A percentile compares a stretch with the other conserved stretches of the same genome.
Evolutionary conservation across 64 coral and sea anemone genomes (phyloP).

Genomic region (Anthopleura sola): DNA sequence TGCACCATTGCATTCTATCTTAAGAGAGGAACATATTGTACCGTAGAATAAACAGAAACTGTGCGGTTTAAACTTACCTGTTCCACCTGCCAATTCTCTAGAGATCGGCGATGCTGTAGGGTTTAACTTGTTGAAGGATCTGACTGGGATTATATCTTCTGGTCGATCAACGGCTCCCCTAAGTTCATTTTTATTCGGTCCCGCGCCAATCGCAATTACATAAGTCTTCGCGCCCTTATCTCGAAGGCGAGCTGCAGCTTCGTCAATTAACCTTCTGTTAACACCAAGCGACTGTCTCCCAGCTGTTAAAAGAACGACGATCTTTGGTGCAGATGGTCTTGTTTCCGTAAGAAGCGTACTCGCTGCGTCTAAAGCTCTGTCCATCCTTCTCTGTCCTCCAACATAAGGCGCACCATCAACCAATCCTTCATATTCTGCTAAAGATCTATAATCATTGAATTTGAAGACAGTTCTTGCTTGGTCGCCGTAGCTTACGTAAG

Average conservation of each 20-base stretch:
- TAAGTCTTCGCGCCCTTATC: slow-evolving; percentile 53
- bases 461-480: slow-evolving; percentile 7
- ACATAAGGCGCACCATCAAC: slow-evolving; percentile 31
- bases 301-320: slow-evolving; percentile 58
- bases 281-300: slow-evolving; percentile 44
- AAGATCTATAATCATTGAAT: slow-evolving; percentile 12
- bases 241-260: slow-evolving; percentile 35
- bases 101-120: slow-evolving; percentile 20
- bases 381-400: slow-evolving; percentile 41
- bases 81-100: slow-evolving; percentile 27
- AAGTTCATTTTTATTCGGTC: slow-evolving; percentile 30
- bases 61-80: slow-evolving; percentile 11
- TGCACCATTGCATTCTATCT: background rate
- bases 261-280: slow-evolving; percentile 14
- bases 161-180: slow-evolving; percentile 27
- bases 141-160: slow-evolving; percentile 54
- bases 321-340: slow-evolving; percentile 56
- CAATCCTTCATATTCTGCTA: background rate
- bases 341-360: slow-evolving; percentile 13
- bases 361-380: slow-evolving; percentile 47
- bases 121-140: slow-evolving; percentile 5
- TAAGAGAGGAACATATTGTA: background rate
- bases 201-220: slow-evolving; percentile 52
- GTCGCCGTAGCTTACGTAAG: slow-evolving; percentile 22
- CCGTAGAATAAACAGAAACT: background rate